These are phyloP conservation scores for Drosophila subquinaria DNA, from an alignment of 2,888 invertebrate species.

Conservation along the genomic window DNA sequence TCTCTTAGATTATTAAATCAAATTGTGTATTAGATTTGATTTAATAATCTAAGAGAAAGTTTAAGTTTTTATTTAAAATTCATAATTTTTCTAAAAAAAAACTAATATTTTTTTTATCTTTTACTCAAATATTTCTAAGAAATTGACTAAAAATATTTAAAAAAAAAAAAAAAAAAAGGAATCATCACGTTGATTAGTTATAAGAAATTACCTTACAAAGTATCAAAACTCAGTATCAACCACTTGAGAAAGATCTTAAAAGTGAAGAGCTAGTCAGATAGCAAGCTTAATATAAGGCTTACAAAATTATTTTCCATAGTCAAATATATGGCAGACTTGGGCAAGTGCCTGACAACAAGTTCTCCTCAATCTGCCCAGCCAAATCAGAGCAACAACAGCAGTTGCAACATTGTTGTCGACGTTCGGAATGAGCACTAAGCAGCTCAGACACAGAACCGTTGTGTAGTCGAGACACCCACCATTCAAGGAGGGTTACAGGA, in stretches of 20 bases:
- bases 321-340: conserved; percentile 22
- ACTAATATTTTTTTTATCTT: too few relatives aligned
- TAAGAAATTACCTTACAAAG: not conserved
- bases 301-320: conserved; percentile 9
- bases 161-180: not conserved
- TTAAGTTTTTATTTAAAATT: too few relatives aligned
- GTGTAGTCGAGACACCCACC: conserved; percentile 69
- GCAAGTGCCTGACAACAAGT: conserved; percentile 31
- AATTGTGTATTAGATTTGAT: too few relatives aligned
- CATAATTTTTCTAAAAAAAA: too few relatives aligned
- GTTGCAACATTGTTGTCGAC: conserved; percentile 29
- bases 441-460: conserved; percentile 59
- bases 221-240: not conserved
- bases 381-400: conserved; percentile 31
- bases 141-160: too few relatives aligned
- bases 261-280: conserved; percentile 4
- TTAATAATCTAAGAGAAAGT: too few relatives aligned
- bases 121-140: too few relatives aligned
- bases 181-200: not conserved
- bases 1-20: too few relatives aligned
- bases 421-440: conserved; percentile 54
- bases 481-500: conserved; percentile 34
- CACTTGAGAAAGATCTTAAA: not conserved
- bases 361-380: conserved; percentile 23
- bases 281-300: not conserved